Evolutionary conservation across 2,113 vertebrate species (phyloP).

Genomic region (Leucoraja erinaceus): DNA sequence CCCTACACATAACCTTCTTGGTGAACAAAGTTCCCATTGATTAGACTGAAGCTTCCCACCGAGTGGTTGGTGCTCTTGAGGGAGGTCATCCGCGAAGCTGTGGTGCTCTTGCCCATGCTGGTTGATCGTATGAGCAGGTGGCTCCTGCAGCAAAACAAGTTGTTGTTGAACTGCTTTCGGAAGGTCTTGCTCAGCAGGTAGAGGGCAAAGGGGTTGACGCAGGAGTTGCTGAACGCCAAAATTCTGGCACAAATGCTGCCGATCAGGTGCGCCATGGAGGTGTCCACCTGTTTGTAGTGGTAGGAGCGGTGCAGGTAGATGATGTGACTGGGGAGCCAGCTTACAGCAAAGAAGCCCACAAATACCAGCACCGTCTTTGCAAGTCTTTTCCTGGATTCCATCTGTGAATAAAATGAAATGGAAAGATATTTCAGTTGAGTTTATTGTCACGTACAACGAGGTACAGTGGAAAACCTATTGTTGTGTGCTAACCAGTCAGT

Average conservation of each 20-base stretch:
- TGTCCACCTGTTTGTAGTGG: constrained; percentile 88
- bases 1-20: constrained; percentile 66
- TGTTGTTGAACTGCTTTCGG: constrained; percentile 86
- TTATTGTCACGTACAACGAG: too few species aligned
- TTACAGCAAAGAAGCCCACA: constrained; percentile 85
- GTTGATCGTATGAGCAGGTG: constrained; percentile 54
- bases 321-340: constrained; percentile 88
- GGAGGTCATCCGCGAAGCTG: constrained; percentile 71
- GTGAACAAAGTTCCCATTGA: constrained; percentile 65
- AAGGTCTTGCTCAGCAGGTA: constrained; percentile 91
- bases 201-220: constrained; percentile 89
- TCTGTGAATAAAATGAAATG: constrained; percentile 55
- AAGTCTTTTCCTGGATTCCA: constrained; percentile 85
- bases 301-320: constrained; percentile 92
- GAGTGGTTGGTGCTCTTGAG: constrained; percentile 83
- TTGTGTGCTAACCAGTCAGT: too few species aligned
- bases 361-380: constrained; percentile 91
- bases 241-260: constrained; percentile 79
- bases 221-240: constrained; percentile 90
- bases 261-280: constrained; percentile 77
- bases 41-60: constrained; percentile 69
- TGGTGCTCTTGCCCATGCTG: constrained; percentile 64
- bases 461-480: too few species aligned
- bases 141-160: constrained; percentile 74
- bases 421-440: background rate